Percentiles rank a stretch among this genome's conserved stretches.
phyloP scores from a whole-genome alignment of 2,888 invertebrate species.

The Drosophila subsilvestris region DNA sequence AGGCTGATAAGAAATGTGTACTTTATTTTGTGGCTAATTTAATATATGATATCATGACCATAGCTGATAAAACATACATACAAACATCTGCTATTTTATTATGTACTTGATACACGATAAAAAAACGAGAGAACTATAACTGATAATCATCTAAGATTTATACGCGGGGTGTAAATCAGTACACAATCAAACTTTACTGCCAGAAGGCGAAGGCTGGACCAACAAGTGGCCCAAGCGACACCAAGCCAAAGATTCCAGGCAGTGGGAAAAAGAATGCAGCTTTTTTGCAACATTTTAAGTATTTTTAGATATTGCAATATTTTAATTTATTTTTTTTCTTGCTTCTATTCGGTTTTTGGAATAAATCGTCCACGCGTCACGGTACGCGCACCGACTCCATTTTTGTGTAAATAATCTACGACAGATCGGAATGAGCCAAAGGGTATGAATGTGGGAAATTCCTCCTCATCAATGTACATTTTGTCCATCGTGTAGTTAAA shows the following conservation, averaged over 20 bases:
- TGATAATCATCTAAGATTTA: neutral
- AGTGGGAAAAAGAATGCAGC: too few species aligned
- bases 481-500: neutral
- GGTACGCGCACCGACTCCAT: neutral
- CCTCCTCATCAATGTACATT: slow-evolving; percentile 3
- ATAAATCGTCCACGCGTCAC: neutral
- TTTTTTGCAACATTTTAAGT: too few species aligned
- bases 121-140: too few species aligned
- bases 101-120: too few species aligned
- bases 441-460: slow-evolving; percentile 10
- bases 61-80: neutral
- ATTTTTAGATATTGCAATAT: too few species aligned
- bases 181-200: neutral
- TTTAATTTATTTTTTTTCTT: too few species aligned
- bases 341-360: neutral
- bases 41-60: neutral
- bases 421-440: slow-evolving; percentile 9
- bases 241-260: too few species aligned
- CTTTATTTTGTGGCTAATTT: neutral
- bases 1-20: neutral
- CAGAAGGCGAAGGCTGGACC: neutral
- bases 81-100: neutral
- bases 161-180: too few species aligned
- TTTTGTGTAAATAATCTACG: neutral
- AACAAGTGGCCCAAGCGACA: too few species aligned